Conservation (phyloP, 92 coral and sea anemone genomes). For the Zoanthus sansibaricus region DNA sequence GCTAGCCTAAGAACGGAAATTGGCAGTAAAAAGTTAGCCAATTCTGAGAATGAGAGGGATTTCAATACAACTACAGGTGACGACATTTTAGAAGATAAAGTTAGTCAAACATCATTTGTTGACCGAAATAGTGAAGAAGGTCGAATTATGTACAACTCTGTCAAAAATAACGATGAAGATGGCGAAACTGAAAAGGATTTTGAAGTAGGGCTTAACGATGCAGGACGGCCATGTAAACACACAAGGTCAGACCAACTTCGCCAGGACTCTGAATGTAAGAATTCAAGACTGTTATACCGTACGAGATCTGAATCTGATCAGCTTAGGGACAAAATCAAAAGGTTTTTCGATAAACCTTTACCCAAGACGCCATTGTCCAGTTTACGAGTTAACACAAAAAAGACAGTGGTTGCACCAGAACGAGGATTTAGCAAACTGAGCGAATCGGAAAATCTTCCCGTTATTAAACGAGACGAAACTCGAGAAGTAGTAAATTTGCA, state of each 20-base stretch:
- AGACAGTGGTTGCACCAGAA: conserved; percentile 25
- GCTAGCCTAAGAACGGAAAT: neutral
- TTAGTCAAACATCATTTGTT: neutral
- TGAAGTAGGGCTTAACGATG: neutral
- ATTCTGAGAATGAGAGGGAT: neutral
- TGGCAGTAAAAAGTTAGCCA: neutral
- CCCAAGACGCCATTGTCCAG: conserved; percentile 68
- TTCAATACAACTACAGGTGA: neutral
- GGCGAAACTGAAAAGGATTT: neutral
- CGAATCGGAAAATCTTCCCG: conserved; percentile 27
- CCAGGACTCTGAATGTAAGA: neutral
- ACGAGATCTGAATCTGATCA: conserved; percentile 49
- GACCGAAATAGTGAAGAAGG: neutral
- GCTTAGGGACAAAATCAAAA: conserved; percentile 62
- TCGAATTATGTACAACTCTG: neutral
- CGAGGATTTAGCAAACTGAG: conserved; percentile 25
- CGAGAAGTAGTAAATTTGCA: conserved; percentile 72
- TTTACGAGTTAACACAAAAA: conserved; percentile 55
- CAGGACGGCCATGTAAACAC: neutral
- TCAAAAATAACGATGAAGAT: neutral
- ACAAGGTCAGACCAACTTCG: neutral
- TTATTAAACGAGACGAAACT: conserved; percentile 51
- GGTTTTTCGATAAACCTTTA: conserved; percentile 64
- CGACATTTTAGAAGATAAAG: neutral
- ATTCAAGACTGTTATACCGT: conserved; percentile 8